phyloP scores from a whole-genome alignment of 35 echinoderm and acorn worm species.

The Apostichopus japonicus region DNA sequence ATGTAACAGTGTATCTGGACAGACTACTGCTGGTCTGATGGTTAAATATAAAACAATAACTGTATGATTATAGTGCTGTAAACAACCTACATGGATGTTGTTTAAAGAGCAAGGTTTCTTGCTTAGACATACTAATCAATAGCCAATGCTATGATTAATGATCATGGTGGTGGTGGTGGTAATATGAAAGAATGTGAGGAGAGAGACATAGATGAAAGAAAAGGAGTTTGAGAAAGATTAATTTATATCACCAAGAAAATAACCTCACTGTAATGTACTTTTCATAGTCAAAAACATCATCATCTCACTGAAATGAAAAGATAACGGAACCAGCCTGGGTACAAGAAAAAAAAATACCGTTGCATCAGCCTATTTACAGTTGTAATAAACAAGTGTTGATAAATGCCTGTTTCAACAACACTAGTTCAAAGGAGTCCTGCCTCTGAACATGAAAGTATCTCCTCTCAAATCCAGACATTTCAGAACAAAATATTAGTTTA shows the following conservation, averaged over 20 bases:
- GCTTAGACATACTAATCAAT: too few relatives aligned
- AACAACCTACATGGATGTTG: neutral
- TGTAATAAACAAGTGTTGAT: neutral
- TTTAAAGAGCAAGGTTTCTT: too few relatives aligned
- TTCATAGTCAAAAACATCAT: neutral
- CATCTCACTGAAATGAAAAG: neutral
- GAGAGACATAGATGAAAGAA: neutral
- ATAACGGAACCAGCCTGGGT: conserved; percentile 21
- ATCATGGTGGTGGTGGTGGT: neutral
- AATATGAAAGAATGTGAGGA: neutral
- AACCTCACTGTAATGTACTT: neutral
- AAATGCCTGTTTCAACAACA: neutral
- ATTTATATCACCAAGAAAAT: neutral
- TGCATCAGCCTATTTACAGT: neutral
- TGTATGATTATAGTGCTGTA: neutral
- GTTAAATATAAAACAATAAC: neutral
- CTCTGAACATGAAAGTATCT: conserved; percentile 18
- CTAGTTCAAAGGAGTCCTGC: conserved; percentile 17
- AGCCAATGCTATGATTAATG: neutral
- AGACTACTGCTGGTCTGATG: neutral
- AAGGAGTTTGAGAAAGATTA: neutral
- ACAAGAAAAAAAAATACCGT: neutral
- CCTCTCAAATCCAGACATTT: neutral
- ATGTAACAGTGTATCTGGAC: too few relatives aligned
- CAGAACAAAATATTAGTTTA: neutral